A percentile compares a stretch with the other conserved stretches of the same genome.
Evolutionary conservation across 92 coral and sea anemone genomes (phyloP).

Genomic region (Isaurus tuberculatus): DNA sequence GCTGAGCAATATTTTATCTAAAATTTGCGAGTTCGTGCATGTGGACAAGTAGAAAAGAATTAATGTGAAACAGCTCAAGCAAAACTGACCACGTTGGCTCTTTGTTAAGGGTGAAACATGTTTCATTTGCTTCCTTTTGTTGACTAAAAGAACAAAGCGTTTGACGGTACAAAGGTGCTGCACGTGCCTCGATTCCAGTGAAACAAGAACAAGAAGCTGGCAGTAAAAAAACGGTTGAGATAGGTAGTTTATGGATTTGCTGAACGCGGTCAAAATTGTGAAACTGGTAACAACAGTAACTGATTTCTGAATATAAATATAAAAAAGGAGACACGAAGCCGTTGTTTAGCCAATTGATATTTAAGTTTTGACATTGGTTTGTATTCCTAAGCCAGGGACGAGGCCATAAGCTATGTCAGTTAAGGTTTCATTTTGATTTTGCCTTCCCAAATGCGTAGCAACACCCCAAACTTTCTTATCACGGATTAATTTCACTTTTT

Average conservation of each 20-base stretch:
- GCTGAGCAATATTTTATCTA: no score
- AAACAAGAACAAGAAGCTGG: constrained; percentile 13
- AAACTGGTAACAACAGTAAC: not conserved
- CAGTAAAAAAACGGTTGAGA: constrained; percentile 10
- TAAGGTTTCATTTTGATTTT: not conserved
- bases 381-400: not conserved
- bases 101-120: constrained; percentile 38
- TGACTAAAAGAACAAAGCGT: constrained; percentile 23
- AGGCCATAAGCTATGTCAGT: not conserved
- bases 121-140: constrained; percentile 25
- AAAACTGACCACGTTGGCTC: constrained; percentile 18
- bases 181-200: constrained; percentile 28
- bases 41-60: not conserved
- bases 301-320: not conserved
- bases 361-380: not conserved
- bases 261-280: not conserved
- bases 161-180: constrained; percentile 6
- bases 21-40: not conserved
- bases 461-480: not conserved
- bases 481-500: not conserved
- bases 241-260: not conserved
- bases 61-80: not conserved
- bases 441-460: not conserved
- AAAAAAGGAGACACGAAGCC: not conserved
- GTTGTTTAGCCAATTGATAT: not conserved